Evolutionary conservation across 35 echinoderm and acorn worm genomes (phyloP).

Genomic region (Diadema setosum): DNA sequence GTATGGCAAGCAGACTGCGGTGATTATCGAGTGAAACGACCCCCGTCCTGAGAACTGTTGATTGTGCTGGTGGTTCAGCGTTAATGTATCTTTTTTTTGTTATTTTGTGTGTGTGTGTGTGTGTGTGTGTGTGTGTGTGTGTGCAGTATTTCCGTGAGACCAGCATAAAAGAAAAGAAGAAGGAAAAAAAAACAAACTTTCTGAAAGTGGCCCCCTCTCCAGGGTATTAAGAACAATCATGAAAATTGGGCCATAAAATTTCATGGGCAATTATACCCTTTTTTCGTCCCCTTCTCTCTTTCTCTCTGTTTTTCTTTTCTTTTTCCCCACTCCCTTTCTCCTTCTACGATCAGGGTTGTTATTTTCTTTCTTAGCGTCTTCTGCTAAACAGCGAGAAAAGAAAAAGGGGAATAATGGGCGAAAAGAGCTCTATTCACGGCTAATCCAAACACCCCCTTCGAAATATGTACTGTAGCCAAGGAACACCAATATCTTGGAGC

Average conservation of each 20-base stretch:
- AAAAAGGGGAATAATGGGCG: neutral
- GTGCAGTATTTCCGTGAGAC: neutral
- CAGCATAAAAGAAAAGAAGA: neutral
- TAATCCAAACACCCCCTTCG: neutral
- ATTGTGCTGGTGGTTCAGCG: no score
- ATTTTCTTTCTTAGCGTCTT: no score
- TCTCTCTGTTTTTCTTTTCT: no score
- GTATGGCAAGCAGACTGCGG: no score
- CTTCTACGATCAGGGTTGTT: no score
- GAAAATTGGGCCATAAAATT: slow-evolving; percentile 26
- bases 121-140: no score
- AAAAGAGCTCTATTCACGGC: neutral
- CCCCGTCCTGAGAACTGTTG: no score
- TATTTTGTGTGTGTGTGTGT: no score
- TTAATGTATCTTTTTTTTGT: no score
- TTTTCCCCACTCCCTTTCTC: no score
- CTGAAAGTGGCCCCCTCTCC: neutral
- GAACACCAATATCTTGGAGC: slow-evolving; percentile 2
- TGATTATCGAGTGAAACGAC: no score
- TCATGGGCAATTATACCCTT: neutral
- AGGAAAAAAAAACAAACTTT: neutral
- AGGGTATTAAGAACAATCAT: slow-evolving; percentile 1
- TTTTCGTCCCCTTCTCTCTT: neutral
- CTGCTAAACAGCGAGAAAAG: neutral
- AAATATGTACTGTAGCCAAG: neutral